Base-by-base conservation (phyloP, 2,888 invertebrate species). In the Tricholauxania praeusta region DNA sequence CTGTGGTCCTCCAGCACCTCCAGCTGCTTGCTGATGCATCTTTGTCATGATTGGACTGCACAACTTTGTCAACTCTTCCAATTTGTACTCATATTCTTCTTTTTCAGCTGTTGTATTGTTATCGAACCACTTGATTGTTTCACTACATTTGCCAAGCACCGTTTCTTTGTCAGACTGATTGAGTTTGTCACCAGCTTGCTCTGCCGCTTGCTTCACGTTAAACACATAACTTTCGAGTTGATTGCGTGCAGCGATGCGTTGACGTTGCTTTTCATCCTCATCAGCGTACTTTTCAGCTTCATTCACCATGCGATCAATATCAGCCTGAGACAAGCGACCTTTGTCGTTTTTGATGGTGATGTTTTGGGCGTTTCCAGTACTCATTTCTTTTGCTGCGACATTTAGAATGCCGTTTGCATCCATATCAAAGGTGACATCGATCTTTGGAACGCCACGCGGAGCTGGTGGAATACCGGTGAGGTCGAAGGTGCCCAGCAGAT, bases 391-490 rank as follows among this genome's bases (percentile, higher is more conserved):
- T 22, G 96, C 96, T 0, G 93, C 91, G 1, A 96, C 96, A 84
- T 95, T 96, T 75, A 99, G 89, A 87, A 98, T 98, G 83, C 98
- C 98, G 87, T 99, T 97, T 64, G 97, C 97, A 82, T 98, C 97
- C 82, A 93, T 91, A 65, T 87, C 87, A 84, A 94, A 95, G 55
- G 94, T 94, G 32, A 95, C 94, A 84, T 94, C 97, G 88, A 92
- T 96, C 87, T 91, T 95, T 76, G 92, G 97, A 77, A 93, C 96
- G 83, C 93, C 98, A 77, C 92, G 94, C 73, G 92, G 98, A 84
- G 94, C 95, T n/a, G 98, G 97, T 1, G 98, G 97, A 83, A 98
- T 98, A 51, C 97, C 97, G 8, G 95, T 94, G 69, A 99, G 90
- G 87, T 98, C 96, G 88, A 99, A 99, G 86, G 96, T 98, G 72